Evolutionary conservation across 2,797 vertebrate genomes (phyloP), one percentile per base, ranked within the genome.

Genomic region (Myiotriccus ornatus): DNA sequence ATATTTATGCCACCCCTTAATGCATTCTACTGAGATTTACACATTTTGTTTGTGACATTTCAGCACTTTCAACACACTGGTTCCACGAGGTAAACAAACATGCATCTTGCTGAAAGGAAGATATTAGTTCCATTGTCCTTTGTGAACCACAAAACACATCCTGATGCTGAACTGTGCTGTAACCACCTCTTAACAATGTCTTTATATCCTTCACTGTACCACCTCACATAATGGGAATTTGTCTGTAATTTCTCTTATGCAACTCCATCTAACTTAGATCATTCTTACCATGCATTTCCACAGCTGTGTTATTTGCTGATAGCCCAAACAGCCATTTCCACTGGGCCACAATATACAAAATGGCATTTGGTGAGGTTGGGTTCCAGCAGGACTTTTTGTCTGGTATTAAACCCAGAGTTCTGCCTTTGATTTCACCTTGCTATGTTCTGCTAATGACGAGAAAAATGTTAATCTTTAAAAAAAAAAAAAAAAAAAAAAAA

Each of bases 131-230:
- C 6, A 7, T 3, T 64, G 44, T 21, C 41, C 81, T 68, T 27
- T 49, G 34, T 44, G 39, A 47, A 16, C 10, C 12, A 24, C 30
- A 28, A 37, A 32, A 2, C 9, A 70, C 9, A 25, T 34, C 37
- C 27, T 32, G 24, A 34, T 30, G 22, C 35, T 69, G 43, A 94
- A 39, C 50, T 44, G 32, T 67, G 52, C 28, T 43, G 4, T 25
- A 67, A 80, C 13, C 56, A 56, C 57, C 15, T 62, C 30, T 24
- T 30, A 28, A 55, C 0, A 0, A 0, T 12, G 7, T 16, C 30
- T 62, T 46, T 24, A 8, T 44, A 24, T 47, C 37, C 53, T 71
- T 53, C 14, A 71, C 30, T 60, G 14, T 23, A 56, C 27, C 63
- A 3, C 62, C 49, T 30, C 43, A 34, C 20, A 32, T 25, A 18